Evolutionary conservation across 2,113 vertebrate species (phyloP).

Genomic region (Syngnathus typhle): DNA sequence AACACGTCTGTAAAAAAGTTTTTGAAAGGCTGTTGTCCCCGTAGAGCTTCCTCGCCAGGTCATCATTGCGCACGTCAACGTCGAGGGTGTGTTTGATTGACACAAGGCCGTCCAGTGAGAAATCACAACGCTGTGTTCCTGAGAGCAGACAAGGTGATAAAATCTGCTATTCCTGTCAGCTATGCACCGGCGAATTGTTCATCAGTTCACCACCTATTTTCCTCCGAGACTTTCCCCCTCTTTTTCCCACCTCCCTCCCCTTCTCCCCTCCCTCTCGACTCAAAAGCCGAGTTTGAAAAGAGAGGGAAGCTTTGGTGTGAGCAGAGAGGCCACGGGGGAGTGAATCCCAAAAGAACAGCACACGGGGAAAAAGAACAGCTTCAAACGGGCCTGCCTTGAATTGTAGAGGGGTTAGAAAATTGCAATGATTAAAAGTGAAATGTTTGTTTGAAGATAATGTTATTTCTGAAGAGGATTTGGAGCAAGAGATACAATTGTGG

Average conservation of each 20-base stretch:
- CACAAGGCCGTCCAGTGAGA: slow-evolving; percentile 57
- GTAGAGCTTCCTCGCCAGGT: background rate
- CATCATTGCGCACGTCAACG: background rate
- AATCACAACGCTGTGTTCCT: slow-evolving; percentile 49
- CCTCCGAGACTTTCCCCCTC: slow-evolving; percentile 56
- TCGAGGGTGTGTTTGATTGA: slow-evolving; percentile 47
- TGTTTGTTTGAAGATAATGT: slow-evolving; percentile 79
- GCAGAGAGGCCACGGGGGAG: slow-evolving; percentile 67
- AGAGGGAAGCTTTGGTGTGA: slow-evolving; percentile 70
- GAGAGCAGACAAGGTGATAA: slow-evolving; percentile 56
- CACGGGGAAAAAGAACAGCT: slow-evolving; percentile 64
- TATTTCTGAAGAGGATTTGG: slow-evolving; percentile 75
- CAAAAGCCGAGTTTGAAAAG: slow-evolving; percentile 69
- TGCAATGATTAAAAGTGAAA: slow-evolving; percentile 77
- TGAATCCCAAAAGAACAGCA: slow-evolving; percentile 62
- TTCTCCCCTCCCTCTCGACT: slow-evolving; percentile 51
- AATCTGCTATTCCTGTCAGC: slow-evolving; percentile 71
- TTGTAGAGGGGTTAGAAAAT: slow-evolving; percentile 63
- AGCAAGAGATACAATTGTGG: slow-evolving; percentile 54
- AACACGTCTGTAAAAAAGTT: slow-evolving; percentile 9
- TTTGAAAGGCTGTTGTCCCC: background rate
- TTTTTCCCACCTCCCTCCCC: slow-evolving; percentile 34
- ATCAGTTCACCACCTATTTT: slow-evolving; percentile 70
- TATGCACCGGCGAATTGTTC: slow-evolving; percentile 66
- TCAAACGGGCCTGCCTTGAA: slow-evolving; percentile 68